Conservation (phyloP, 2,113 vertebrate genomes). For the Anseranas semipalmata region DNA sequence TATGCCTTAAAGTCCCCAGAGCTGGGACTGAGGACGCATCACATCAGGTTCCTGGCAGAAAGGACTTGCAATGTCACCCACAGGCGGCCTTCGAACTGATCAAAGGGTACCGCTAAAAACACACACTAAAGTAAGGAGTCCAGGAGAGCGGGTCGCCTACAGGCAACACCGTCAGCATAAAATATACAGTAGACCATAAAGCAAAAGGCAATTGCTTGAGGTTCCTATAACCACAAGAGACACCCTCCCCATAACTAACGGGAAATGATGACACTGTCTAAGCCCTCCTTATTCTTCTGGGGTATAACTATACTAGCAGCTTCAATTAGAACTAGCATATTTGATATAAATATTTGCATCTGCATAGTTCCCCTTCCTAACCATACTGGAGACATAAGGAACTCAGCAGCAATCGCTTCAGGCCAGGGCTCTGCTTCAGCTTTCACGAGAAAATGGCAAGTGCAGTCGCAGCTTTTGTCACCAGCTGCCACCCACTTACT, state of each 20-base stretch:
- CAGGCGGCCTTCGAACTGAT: not conserved
- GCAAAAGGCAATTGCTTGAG: not conserved
- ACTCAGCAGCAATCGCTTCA: not conserved
- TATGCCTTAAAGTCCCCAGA: not conserved
- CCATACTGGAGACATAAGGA: not conserved
- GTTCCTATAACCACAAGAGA: not conserved
- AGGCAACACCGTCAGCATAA: not conserved
- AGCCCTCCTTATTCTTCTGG: not conserved
- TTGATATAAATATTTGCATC: not conserved
- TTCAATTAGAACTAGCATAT: not conserved
- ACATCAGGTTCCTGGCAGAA: not conserved
- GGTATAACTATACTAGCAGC: not conserved
- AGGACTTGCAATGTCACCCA: constrained; percentile 11
- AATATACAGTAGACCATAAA: not conserved
- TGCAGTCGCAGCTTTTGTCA: constrained; percentile 6
- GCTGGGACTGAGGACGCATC: not conserved
- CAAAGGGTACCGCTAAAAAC: not conserved
- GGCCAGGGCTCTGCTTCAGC: constrained; percentile 2
- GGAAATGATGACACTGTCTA: not conserved
- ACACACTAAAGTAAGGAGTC: not conserved
- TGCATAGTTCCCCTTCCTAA: not conserved
- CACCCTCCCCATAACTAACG: not conserved
- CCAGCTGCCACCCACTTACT: constrained; percentile 34
- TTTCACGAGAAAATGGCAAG: not conserved
- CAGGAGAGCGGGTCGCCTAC: not conserved